phyloP scores from a whole-genome alignment of 2,113 vertebrate species.

The Zootoca vivipara region DNA sequence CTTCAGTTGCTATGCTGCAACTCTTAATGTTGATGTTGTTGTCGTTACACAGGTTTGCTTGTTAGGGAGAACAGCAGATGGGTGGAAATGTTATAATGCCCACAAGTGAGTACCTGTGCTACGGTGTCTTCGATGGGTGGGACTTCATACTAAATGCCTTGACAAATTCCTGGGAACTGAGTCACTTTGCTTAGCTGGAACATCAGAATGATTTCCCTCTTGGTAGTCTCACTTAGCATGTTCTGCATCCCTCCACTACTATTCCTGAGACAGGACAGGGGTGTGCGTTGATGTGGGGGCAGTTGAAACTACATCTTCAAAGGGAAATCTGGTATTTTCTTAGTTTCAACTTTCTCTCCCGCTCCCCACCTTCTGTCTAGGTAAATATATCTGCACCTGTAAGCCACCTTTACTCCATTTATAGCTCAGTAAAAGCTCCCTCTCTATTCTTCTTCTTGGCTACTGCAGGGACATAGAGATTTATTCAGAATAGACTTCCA shows the following conservation, averaged over 20 bases:
- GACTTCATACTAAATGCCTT: background rate
- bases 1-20: background rate
- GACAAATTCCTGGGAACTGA: background rate
- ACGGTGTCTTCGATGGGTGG: background rate
- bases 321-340: background rate
- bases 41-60: background rate
- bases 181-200: background rate
- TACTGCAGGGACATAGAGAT: background rate
- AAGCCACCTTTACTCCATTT: background rate
- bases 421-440: background rate
- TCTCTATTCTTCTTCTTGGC: background rate
- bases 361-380: background rate
- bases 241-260: background rate
- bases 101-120: too few species aligned
- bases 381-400: background rate
- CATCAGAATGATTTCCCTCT: background rate
- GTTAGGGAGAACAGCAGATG: background rate
- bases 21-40: background rate
- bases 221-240: background rate
- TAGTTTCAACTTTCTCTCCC: background rate
- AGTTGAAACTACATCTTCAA: background rate
- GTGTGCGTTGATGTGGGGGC: too few species aligned
- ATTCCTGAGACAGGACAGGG: accelerated
- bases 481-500: background rate
- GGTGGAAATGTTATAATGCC: background rate